A percentile compares a stretch with the other conserved stretches of the same genome.
Evolutionary conservation across 23 tunicate species (phyloP).

Genomic region (Styela clava): DNA sequence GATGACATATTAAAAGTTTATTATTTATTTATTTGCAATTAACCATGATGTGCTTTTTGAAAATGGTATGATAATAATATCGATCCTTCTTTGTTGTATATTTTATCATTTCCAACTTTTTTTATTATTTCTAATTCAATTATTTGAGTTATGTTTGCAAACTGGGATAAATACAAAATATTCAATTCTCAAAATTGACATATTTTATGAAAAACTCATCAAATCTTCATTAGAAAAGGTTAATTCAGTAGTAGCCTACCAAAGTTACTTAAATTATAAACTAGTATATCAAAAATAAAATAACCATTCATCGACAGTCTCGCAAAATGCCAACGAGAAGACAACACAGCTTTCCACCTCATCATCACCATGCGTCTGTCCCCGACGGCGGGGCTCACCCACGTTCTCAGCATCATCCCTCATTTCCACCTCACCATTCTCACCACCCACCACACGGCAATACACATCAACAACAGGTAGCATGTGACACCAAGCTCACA

Average conservation of each 20-base stretch:
- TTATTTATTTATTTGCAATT: no score
- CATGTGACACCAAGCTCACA: neutral
- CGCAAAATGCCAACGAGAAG: slow-evolving; percentile 22
- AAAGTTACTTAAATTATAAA: no score
- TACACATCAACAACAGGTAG: neutral
- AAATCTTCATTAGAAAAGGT: no score
- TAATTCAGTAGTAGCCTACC: no score
- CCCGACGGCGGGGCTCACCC: neutral
- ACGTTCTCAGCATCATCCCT: neutral
- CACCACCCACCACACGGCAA: neutral
- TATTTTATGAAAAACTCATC: no score
- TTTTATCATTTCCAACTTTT: neutral
- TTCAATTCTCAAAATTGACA: no score
- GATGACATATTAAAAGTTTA: no score
- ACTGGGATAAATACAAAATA: no score
- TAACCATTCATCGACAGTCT: slow-evolving; percentile 9
- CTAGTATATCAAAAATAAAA: no score
- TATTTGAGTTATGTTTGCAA: neutral
- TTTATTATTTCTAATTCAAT: neutral
- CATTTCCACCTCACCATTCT: slow-evolving; percentile 8
- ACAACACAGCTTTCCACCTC: slow-evolving; percentile 25
- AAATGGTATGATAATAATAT: neutral
- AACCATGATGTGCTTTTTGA: no score
- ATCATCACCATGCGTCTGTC: neutral
- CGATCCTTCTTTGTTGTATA: neutral